Base-by-base conservation (phyloP, 2,113 vertebrate species). In the Taurulus bubalis region DNA sequence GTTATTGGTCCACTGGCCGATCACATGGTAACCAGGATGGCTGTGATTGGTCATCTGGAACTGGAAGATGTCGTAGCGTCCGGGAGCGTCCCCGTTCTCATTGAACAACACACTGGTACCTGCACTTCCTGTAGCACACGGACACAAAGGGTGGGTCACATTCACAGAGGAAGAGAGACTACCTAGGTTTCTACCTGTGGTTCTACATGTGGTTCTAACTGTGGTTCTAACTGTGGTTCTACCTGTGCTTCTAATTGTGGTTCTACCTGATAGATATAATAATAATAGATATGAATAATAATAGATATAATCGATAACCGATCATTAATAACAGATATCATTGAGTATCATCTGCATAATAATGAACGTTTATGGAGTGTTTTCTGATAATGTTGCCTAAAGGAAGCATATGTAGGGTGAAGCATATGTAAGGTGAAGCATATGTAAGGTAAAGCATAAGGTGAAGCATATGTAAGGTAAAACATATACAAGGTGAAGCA, bases 31-130 rank as follows among this genome's bases (percentile, higher is more conserved):
- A 11, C 96, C 95, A 0, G 96, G 95, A 7, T 78, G 88, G 3
- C 90, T 96, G 77, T 95, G 94, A 22, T 98, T 98, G 89, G 95
- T 93, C 64, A 95, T 91, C 93, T 98, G 97, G 87, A 96, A 98
- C 91, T 98, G 97, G 90, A 98, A 98, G 91, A 98, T 98, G 90
- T 98, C 97, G 0, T 98, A 98, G 7, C 97, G 96, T 2, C 97
- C 97, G 0, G 97, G 97, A 0, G 97, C 97, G 0, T 98, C 97
- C 2, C 97, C 97, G 0, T 98, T 96, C 92, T 97, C 97, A 0
- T 98, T 98, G 90, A 98, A 98, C 85, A 96, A 91, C 73, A 98
- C 97, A 0, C 95, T 95, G 0, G 97, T 98, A 2, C 97, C 97
- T 0, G 97, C 97, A 0, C 97, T 98, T 75, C 97, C 97, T 98